These are phyloP conservation scores for Chloropsis cyanopogon DNA, from an alignment of 2,113 vertebrate species.

Conservation along the genomic window DNA sequence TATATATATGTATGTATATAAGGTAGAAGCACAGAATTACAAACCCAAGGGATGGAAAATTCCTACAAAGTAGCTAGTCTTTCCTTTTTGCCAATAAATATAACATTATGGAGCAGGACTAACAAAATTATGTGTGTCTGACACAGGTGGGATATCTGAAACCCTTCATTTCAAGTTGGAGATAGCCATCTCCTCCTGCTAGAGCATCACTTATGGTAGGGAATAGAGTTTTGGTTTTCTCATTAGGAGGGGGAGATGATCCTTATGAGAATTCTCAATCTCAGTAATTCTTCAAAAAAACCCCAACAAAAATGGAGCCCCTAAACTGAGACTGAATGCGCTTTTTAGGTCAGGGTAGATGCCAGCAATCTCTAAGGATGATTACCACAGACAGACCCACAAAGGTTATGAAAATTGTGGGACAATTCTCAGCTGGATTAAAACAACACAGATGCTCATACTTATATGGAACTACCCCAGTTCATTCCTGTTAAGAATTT, in stretches of 20 bases:
- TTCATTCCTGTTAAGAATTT: not conserved
- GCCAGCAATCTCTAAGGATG: not conserved
- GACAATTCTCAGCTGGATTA: conserved; percentile 16
- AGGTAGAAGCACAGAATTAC: not conserved
- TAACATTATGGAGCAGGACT: not conserved
- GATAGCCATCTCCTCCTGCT: not conserved
- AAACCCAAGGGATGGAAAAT: not conserved
- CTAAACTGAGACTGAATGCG: not conserved
- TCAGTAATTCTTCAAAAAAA: not conserved
- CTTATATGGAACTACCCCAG: not conserved
- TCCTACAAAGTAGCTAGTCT: not conserved
- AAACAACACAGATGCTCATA: not conserved
- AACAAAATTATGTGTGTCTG: not conserved
- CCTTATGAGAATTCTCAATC: not conserved
- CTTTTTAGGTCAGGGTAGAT: not conserved
- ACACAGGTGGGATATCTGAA: not conserved
- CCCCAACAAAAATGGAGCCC: not conserved
- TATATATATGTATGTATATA: rapidly evolving
- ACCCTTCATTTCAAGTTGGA: not conserved
- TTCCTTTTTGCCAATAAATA: not conserved
- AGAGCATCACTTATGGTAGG: not conserved
- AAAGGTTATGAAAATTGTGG: not conserved
- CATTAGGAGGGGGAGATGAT: not conserved
- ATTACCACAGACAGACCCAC: not conserved
- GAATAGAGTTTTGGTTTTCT: not conserved